Base-by-base conservation (phyloP, 1,140 invertebrate genomes). In the Plutomurus gul region DNA sequence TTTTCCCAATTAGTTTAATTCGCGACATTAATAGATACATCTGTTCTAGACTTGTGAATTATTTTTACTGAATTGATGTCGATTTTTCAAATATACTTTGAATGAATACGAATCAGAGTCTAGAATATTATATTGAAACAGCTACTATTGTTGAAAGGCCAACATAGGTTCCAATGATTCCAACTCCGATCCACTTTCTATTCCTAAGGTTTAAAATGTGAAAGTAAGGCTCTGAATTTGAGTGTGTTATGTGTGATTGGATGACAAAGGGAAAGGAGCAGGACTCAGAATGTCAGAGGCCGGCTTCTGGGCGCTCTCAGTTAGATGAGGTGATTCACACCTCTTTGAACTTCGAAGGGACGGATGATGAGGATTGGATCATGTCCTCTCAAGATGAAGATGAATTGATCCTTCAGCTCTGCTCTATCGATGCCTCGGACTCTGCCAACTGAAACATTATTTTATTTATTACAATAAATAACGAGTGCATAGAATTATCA, bases 371-470 rank as follows among this genome's bases (percentile, higher is more conserved):
- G 36, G 47, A 71, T 37, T 80, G 78, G 74, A 36, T 81, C 70
- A 81, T 71, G 36, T 80, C 74, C 47, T 47, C 51, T 33, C 75
- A 93, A 86, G 92, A 93, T 87, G 93, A 94, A 86, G 93, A 94
- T 82, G 92, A 94, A 87, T 88, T 94, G 72, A 89, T 93, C 84
- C 91, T 91, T 84, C 88, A 92, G 83, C 89, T 91, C 84, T 86
- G 85, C 80, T 82, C 82, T 20, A 60, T 77, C 30, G 82, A 80
- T 76, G 82, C 82, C 72, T 74, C 79, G 77, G 82, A 82, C 82
- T 82, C 81, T 60, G 40, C 49, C 76, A 81, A 78, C 51, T 81
- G 56, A 79, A 33, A 37, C 39, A 75, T 56, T 46, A 47, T 47
- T 43, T 74, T 16, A 27, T 47, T 43, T 22, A 5, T 27, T 10